Evolutionary conservation across 1,140 invertebrate genomes (phyloP).

Genomic region (Microplitis demolitor): DNA sequence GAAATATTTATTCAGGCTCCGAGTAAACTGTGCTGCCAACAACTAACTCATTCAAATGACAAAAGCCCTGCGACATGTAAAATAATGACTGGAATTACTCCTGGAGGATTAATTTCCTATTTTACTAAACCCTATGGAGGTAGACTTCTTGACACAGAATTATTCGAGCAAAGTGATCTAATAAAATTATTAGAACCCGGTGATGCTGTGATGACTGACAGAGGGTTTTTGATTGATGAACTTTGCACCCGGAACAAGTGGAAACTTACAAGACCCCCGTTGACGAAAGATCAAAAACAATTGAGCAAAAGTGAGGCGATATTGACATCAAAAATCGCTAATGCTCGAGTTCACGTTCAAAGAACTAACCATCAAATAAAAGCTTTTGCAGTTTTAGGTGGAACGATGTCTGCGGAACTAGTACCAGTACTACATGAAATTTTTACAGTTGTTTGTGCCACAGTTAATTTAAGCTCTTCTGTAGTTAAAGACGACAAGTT

Average conservation of each 20-base stretch:
- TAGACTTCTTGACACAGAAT: constrained; percentile 33
- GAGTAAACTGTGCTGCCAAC: constrained; percentile 35
- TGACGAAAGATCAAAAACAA: constrained; percentile 7
- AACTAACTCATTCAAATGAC: constrained; percentile 44
- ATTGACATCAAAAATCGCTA: not conserved
- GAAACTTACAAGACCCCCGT: not conserved
- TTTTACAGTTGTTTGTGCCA: not conserved
- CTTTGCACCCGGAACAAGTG: not conserved
- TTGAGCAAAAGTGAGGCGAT: not conserved
- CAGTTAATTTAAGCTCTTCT: not conserved
- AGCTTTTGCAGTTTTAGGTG: not conserved
- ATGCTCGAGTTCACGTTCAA: not conserved
- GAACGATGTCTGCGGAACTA: not conserved
- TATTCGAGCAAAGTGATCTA: constrained; percentile 36
- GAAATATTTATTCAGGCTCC: constrained; percentile 41
- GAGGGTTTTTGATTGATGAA: constrained; percentile 36
- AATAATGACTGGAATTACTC: constrained; percentile 40
- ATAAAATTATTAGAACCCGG: constrained; percentile 33
- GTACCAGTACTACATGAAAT: not conserved
- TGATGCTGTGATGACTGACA: constrained; percentile 43
- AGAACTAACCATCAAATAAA: not conserved
- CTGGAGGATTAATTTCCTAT: constrained; percentile 41
- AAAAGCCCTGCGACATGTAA: constrained; percentile 43
- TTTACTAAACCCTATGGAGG: constrained; percentile 40
- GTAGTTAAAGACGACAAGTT: not conserved